These are phyloP conservation scores for Diarsia brunnea DNA, from an alignment of 2,888 invertebrate species.

Conservation along the genomic window DNA sequence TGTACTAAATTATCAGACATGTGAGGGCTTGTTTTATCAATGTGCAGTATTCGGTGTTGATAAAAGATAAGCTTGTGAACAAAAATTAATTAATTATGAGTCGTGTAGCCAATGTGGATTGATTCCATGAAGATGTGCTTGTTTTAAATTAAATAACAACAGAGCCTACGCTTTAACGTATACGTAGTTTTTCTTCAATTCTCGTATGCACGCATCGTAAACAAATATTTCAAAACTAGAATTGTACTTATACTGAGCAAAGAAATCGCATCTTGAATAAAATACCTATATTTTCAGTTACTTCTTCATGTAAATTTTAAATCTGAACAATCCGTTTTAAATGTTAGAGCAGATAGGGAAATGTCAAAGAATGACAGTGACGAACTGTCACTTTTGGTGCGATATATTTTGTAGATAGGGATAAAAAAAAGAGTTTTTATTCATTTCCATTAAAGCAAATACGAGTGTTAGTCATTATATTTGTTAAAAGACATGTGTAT, in stretches of 20 bases:
- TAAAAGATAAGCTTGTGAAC: slow-evolving; percentile 16
- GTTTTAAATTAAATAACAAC: background rate
- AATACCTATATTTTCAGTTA: background rate
- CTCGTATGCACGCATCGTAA: background rate
- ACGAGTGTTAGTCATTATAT: background rate
- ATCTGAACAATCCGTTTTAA: background rate
- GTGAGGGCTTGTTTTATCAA: background rate
- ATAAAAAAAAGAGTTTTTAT: background rate
- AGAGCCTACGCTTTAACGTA: too few species aligned
- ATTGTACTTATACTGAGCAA: background rate
- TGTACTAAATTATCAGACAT: slow-evolving; percentile 17
- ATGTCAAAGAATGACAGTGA: background rate
- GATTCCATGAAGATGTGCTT: background rate
- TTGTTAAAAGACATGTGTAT: background rate
- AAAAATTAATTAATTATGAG: background rate
- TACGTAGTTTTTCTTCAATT: background rate
- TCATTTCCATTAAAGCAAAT: background rate
- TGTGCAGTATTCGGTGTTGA: slow-evolving; percentile 1
- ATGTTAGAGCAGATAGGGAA: background rate
- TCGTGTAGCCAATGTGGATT: too few species aligned
- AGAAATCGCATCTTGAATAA: background rate
- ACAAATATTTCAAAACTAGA: background rate
- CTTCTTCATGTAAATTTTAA: too few species aligned
- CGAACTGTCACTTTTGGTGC: background rate
- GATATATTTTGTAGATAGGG: background rate